Conservation (phyloP, 2,888 invertebrate species). For the Caenorhabditis sulstoni region DNA sequence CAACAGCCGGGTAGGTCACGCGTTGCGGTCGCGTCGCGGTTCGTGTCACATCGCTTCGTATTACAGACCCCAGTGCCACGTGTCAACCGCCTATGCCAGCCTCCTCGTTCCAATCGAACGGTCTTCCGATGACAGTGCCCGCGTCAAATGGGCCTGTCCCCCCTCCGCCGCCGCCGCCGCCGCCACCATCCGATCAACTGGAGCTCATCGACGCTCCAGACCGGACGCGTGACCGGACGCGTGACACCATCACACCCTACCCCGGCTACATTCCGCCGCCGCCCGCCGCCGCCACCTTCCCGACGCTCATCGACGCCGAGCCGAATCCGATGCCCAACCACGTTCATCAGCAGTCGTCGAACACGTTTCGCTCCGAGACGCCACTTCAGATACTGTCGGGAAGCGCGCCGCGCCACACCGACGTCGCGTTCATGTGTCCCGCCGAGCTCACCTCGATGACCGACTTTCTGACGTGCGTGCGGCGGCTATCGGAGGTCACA, state of each 20-base stretch:
- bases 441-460: constrained; percentile 45
- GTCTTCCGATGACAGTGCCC: constrained; percentile 38
- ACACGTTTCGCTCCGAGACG: constrained; percentile 50
- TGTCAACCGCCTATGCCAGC: constrained; percentile 60
- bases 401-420: constrained; percentile 7
- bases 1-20: constrained; percentile 33
- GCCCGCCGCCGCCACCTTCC: constrained; percentile 51
- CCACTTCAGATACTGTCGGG: constrained; percentile 42
- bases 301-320: constrained; percentile 46
- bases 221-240: neutral
- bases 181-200: constrained; percentile 50
- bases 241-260: constrained; percentile 56
- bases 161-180: constrained; percentile 46
- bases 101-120: constrained; percentile 47
- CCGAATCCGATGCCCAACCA: constrained; percentile 20
- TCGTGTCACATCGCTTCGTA: no score
- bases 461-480: constrained; percentile 62
- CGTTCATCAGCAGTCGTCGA: constrained; percentile 48
- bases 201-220: constrained; percentile 51
- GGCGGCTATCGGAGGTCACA: constrained; percentile 52
- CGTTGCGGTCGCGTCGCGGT: no score
- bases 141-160: constrained; percentile 41
- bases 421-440: no score
- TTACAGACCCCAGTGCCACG: constrained; percentile 18
- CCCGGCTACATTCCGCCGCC: constrained; percentile 72